Evolutionary conservation across 1,140 invertebrate species (phyloP).

Genomic region (Prorops nasuta): DNA sequence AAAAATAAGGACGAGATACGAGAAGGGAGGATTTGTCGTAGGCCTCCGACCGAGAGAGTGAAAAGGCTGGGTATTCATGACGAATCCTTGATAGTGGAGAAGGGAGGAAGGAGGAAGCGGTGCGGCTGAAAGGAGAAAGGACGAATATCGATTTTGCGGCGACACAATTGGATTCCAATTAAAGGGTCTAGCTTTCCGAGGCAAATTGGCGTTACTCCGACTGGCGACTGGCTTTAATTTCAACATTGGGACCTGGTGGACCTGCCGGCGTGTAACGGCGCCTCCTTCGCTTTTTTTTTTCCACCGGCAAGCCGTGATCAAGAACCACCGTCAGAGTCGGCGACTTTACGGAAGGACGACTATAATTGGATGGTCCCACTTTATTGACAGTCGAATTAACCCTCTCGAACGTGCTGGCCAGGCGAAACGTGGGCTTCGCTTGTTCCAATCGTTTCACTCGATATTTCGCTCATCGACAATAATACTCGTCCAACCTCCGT

Average conservation of each 20-base stretch:
- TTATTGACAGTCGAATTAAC: slow-evolving; percentile 33
- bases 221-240: slow-evolving; percentile 29
- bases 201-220: slow-evolving; percentile 13
- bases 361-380: slow-evolving; percentile 33
- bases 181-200: slow-evolving; percentile 18
- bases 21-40: too few species aligned
- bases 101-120: too few species aligned
- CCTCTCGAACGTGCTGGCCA: slow-evolving; percentile 16
- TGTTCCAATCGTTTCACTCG: too few species aligned
- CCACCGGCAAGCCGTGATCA: neutral
- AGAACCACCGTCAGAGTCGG: neutral
- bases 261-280: neutral
- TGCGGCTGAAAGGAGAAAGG: too few species aligned
- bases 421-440: neutral
- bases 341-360: slow-evolving; percentile 21
- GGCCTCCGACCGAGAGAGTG: too few species aligned
- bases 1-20: too few species aligned
- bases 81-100: too few species aligned
- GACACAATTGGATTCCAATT: slow-evolving; percentile 23
- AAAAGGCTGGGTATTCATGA: too few species aligned
- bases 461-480: too few species aligned
- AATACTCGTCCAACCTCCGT: too few species aligned
- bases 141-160: neutral
- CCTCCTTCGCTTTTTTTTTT: neutral
- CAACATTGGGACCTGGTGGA: slow-evolving; percentile 15